These are phyloP conservation scores for Umimayanthus chanpuru DNA, from an alignment of 92 coral and sea anemone genomes.

Conservation along the genomic window DNA sequence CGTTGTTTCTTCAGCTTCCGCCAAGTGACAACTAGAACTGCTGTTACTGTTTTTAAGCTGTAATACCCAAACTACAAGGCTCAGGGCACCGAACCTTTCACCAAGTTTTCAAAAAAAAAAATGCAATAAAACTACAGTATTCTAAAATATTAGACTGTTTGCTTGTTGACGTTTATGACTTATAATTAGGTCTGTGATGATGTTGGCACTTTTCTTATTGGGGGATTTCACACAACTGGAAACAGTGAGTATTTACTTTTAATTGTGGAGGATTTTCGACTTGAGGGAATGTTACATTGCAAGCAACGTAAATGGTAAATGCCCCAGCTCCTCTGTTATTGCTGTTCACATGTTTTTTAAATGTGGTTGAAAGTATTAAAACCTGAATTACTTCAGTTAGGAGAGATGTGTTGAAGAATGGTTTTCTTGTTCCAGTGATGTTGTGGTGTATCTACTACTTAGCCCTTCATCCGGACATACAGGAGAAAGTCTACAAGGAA, in stretches of 20 bases:
- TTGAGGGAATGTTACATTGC: too few species aligned
- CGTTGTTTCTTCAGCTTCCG: too few species aligned
- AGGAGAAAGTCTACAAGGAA: conserved; percentile 83
- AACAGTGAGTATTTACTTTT: conserved; percentile 65
- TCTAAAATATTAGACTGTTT: not conserved
- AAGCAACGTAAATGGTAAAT: too few species aligned
- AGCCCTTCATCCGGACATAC: conserved; percentile 84
- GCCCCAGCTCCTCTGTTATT: too few species aligned
- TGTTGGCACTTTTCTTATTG: conserved; percentile 64
- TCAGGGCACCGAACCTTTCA: not conserved
- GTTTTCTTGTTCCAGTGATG: conserved; percentile 62
- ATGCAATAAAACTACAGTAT: not conserved
- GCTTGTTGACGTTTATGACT: not conserved
- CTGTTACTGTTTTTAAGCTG: too few species aligned
- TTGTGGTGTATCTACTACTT: conserved; percentile 87
- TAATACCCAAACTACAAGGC: too few species aligned
- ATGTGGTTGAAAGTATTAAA: not conserved
- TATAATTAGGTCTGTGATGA: conserved; percentile 58
- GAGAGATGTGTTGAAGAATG: not conserved
- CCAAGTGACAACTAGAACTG: too few species aligned
- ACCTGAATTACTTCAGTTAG: too few species aligned
- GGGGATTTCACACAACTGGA: conserved; percentile 92
- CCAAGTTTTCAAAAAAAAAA: not conserved
- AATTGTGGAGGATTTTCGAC: not conserved
- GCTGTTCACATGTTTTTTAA: not conserved